These are phyloP conservation scores for Sweltsa coloradensis DNA, from an alignment of 1,140 invertebrate genomes.

Conservation along the genomic window DNA sequence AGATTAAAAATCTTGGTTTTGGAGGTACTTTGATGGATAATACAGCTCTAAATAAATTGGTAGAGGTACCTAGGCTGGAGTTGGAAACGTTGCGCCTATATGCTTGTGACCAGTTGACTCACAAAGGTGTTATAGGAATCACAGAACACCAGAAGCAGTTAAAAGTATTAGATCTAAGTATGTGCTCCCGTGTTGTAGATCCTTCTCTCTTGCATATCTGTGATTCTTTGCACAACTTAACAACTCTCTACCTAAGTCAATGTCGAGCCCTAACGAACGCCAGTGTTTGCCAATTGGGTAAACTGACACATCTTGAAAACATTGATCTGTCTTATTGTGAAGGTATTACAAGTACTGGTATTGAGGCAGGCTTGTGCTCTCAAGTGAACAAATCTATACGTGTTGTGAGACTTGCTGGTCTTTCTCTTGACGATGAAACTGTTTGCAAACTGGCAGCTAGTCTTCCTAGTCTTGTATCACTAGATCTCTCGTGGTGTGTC, in stretches of 20 bases:
- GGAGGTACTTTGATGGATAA: constrained; percentile 52
- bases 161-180: constrained; percentile 43
- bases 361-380: constrained; percentile 30
- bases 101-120: constrained; percentile 51
- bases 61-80: constrained; percentile 35
- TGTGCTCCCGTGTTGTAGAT: constrained; percentile 48
- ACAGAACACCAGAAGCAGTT: constrained; percentile 41
- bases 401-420: constrained; percentile 44
- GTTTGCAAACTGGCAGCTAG: constrained; percentile 40
- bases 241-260: constrained; percentile 39
- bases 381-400: constrained; percentile 24
- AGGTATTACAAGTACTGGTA: constrained; percentile 42
- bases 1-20: constrained; percentile 45
- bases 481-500: constrained; percentile 54
- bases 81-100: constrained; percentile 41
- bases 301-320: constrained; percentile 37
- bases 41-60: constrained; percentile 38
- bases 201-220: constrained; percentile 41
- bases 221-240: constrained; percentile 38
- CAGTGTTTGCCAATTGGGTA: constrained; percentile 37
- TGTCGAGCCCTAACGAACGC: constrained; percentile 47
- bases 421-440: constrained; percentile 44
- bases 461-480: constrained; percentile 38
- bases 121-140: constrained; percentile 40
- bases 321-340: constrained; percentile 55